Percentiles rank a stretch among this genome's conserved stretches.
phyloP scores from a whole-genome alignment of 2,113 vertebrate genomes.

The Phodopus roborovskii region DNA sequence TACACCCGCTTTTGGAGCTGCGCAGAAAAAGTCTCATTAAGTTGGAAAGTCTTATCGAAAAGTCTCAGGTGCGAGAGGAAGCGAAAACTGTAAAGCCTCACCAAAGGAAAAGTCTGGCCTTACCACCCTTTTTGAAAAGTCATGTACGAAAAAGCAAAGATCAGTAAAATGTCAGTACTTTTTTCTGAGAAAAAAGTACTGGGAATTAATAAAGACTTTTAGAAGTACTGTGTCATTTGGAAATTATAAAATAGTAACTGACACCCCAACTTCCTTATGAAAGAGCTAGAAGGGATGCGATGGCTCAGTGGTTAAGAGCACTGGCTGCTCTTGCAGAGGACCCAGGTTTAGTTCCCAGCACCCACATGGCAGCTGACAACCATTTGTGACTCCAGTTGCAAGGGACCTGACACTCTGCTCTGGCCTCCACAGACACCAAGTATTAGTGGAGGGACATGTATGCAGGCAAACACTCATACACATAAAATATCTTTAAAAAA shows the following conservation, averaged over 20 bases:
- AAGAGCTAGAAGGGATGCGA: neutral
- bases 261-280: neutral
- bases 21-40: neutral
- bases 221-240: neutral
- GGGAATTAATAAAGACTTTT: slow-evolving; percentile 8
- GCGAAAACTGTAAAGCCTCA: neutral
- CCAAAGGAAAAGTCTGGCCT: neutral
- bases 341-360: neutral
- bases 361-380: neutral
- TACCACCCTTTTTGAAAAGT: neutral
- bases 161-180: neutral
- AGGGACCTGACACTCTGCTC: too few species aligned
- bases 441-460: neutral
- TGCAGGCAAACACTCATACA: neutral
- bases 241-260: neutral
- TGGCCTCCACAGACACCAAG: neutral
- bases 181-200: neutral
- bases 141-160: neutral
- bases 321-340: neutral
- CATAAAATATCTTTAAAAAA: neutral
- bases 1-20: neutral
- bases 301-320: neutral
- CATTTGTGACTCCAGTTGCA: neutral
- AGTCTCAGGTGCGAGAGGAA: neutral
- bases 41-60: neutral